phyloP scores from a whole-genome alignment of 2,113 vertebrate genomes.

The Chinchilla lanigera region DNA sequence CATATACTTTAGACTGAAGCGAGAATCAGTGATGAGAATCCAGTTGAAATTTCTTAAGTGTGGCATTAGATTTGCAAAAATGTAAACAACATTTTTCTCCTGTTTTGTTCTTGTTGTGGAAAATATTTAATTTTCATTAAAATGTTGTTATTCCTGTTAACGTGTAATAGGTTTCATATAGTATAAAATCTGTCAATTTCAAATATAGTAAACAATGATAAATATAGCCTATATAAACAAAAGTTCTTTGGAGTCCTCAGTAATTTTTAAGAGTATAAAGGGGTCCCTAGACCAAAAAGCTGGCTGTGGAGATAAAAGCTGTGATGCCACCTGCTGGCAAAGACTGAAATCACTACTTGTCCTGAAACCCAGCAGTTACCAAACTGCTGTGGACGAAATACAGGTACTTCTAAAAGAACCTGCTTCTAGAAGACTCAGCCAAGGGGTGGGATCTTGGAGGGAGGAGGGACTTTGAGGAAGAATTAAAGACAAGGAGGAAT shows the following conservation, averaged over 20 bases:
- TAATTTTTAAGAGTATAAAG: constrained; percentile 27
- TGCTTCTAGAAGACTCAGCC: not conserved
- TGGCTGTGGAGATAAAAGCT: constrained; percentile 1
- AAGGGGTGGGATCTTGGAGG: not conserved
- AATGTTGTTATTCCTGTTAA: constrained; percentile 52
- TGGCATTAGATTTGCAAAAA: not conserved
- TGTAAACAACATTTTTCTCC: not conserved
- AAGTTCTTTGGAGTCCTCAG: constrained; percentile 25
- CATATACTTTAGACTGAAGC: not conserved
- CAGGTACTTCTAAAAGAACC: not conserved
- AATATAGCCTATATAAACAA: constrained; percentile 33
- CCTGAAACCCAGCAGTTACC: not conserved
- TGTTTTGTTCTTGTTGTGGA: constrained; percentile 29
- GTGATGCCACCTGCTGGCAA: constrained; percentile 69
- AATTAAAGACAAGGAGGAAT: not conserved
- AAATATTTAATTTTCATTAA: constrained; percentile 55
- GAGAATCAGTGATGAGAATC: constrained; percentile 31
- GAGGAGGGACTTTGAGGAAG: not conserved
- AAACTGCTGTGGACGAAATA: not conserved
- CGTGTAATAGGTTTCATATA: constrained; percentile 9
- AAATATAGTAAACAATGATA: constrained; percentile 40
- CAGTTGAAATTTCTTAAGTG: constrained; percentile 38
- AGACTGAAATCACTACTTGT: not conserved
- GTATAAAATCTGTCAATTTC: constrained; percentile 24
- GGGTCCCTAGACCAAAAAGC: not conserved